Conservation (phyloP, 2,797 vertebrate genomes). For the Lerista edwardsae region DNA sequence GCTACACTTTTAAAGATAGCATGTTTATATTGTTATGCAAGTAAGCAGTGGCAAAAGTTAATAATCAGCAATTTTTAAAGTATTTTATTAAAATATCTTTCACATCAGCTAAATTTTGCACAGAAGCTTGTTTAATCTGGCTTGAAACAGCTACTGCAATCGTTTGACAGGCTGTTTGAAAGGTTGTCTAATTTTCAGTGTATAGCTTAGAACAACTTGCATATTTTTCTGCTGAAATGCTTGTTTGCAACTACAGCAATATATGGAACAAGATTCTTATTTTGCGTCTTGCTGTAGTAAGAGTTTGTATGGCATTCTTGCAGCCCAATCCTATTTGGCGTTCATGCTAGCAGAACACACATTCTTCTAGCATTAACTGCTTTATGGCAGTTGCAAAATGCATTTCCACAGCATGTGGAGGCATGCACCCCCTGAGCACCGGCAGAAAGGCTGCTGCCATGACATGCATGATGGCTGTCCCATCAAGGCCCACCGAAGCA, state of each 20-base stretch:
- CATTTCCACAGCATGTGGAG: too few species aligned
- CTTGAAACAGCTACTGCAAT: conserved; percentile 1
- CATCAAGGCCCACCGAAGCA: too few species aligned
- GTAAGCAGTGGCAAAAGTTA: background rate
- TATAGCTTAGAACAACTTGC: conserved; percentile 12
- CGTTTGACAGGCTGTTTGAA: background rate
- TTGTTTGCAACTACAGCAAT: conserved; percentile 13
- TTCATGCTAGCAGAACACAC: too few species aligned
- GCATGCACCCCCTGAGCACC: too few species aligned
- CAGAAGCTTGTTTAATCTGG: conserved; percentile 5
- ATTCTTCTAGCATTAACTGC: too few species aligned
- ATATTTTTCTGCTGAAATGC: conserved; percentile 17
- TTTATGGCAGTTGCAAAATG: background rate
- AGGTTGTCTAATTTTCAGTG: conserved; percentile 9
- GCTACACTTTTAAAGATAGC: background rate
- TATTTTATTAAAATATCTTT: background rate
- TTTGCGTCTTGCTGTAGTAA: conserved; percentile 6
- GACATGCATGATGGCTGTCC: too few species aligned
- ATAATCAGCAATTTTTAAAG: conserved; percentile 11
- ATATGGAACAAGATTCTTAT: conserved; percentile 5
- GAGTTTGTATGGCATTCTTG: background rate
- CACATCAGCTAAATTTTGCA: conserved; percentile 16
- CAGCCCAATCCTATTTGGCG: too few species aligned
- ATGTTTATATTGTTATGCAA: background rate
- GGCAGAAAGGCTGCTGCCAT: too few species aligned